Percentiles rank a stretch among this genome's conserved stretches.
Conservation (phyloP, 2,113 vertebrate genomes). For the Pangasianodon gigas region DNA sequence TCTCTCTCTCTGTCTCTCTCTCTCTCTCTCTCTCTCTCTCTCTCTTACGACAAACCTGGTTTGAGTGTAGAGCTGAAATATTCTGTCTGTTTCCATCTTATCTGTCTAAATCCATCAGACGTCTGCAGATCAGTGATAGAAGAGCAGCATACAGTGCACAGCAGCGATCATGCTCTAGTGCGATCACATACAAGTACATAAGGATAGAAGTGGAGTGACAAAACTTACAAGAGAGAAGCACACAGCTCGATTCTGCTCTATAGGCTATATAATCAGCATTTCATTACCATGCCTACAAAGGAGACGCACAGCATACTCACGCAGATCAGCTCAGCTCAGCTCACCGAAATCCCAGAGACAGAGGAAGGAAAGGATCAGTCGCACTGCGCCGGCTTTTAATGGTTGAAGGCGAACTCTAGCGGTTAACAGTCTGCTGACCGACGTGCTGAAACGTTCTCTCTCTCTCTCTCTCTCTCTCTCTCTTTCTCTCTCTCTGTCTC, state of each 20-base stretch:
- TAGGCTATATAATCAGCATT: background rate
- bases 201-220: background rate
- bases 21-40: background rate
- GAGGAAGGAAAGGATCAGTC: conserved; percentile 55
- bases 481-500: conserved; percentile 14
- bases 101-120: background rate
- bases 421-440: conserved; percentile 56
- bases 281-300: conserved; percentile 10
- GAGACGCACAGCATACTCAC: conserved; percentile 38
- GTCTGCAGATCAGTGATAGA: background rate
- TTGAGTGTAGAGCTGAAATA: background rate
- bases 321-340: background rate
- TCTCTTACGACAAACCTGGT: background rate
- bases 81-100: background rate
- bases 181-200: background rate
- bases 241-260: background rate
- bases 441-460: conserved; percentile 56
- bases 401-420: conserved; percentile 62
- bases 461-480: conserved; percentile 30
- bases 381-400: conserved; percentile 55
- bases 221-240: conserved; percentile 30
- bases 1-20: background rate
- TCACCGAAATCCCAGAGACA: conserved; percentile 33
- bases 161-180: background rate
- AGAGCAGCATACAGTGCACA: background rate